Base-by-base conservation (phyloP, 2,113 vertebrate species). In the Prunella fulvescens region DNA sequence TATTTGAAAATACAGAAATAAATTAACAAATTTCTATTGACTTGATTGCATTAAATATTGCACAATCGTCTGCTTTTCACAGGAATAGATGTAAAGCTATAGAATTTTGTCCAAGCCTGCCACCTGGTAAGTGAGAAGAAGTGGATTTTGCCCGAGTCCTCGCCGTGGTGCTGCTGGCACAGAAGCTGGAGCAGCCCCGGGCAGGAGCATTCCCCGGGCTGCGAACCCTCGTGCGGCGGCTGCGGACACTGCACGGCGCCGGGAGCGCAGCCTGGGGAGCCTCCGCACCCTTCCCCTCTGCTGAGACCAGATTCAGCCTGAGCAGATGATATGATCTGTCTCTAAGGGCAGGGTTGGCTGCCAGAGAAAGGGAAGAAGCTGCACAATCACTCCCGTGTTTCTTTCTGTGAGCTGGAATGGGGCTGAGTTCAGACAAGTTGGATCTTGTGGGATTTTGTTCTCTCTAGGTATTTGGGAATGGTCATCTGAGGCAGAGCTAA, bases 181-280 rank as follows among this genome's bases (percentile, higher is more conserved):
- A 56, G 72, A 25, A 4, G 50, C 28, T 9, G 51, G 31, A n/a
- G 53, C 37, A 13, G 12, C 22, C 10, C 29, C 28, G 1, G 3
- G 19, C 11, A 2, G 5, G n/a, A 5, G 60, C 69, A 17, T 37
- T 48, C 47, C 19, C 64, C 4, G 51, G 15, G 22, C 37, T 42
- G 69, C 42, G 3, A 54, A 39, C 92, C 95, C 95, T 94, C 81
- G 3, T 60, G 92, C 77, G 97, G 96, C 78, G 26, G 16, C 65
- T 45, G 7, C 16, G 7, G 44, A 44, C 72, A 96, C 33, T 95
- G 82, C 96, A 95, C 22, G 16, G 15, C n/a, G 4, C 4, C 2
- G 50, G 4, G 25, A 48, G 18, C 2, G 8, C 23, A 37, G 26
- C 17, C 18, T 9, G 39, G 2, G 37, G 7, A 87, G 11, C 14